Percentiles rank a stretch among this genome's conserved stretches.
Conservation (phyloP, 2,797 vertebrate species). For the Delichon dasypus region DNA sequence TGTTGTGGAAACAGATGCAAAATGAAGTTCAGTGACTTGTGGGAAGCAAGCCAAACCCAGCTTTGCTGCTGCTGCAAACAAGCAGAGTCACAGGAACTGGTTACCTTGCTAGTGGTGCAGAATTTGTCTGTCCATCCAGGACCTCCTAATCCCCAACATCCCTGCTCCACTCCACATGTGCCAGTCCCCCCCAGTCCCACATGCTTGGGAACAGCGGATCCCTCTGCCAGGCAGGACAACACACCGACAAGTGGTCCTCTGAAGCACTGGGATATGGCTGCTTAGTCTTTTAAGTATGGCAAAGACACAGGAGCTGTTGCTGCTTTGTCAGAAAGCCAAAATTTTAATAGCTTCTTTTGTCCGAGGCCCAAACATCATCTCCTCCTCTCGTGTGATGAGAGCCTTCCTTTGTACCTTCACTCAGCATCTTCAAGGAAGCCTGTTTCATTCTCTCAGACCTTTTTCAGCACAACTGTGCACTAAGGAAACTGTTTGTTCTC, state of each 20-base stretch:
- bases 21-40: background rate
- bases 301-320: background rate
- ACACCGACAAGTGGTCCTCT: background rate
- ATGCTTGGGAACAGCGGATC: rapidly evolving
- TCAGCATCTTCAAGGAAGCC: background rate
- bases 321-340: constrained; percentile 14
- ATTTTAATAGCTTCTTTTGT: constrained; percentile 16
- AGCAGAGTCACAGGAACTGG: background rate
- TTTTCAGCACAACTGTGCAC: background rate
- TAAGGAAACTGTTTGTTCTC: background rate
- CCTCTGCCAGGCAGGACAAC: background rate
- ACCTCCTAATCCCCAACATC: background rate
- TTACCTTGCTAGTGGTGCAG: background rate
- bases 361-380: background rate
- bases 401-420: background rate
- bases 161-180: background rate
- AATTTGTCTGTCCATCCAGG: background rate
- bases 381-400: background rate
- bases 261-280: background rate
- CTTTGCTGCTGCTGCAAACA: background rate
- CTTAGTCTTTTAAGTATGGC: background rate
- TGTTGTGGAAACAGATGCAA: background rate
- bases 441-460: background rate
- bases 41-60: background rate
- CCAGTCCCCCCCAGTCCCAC: background rate